A percentile compares a stretch with the other conserved stretches of the same genome.
phyloP scores from a whole-genome alignment of 2,888 invertebrate genomes.

The Cryptocheilus praepositus region DNA sequence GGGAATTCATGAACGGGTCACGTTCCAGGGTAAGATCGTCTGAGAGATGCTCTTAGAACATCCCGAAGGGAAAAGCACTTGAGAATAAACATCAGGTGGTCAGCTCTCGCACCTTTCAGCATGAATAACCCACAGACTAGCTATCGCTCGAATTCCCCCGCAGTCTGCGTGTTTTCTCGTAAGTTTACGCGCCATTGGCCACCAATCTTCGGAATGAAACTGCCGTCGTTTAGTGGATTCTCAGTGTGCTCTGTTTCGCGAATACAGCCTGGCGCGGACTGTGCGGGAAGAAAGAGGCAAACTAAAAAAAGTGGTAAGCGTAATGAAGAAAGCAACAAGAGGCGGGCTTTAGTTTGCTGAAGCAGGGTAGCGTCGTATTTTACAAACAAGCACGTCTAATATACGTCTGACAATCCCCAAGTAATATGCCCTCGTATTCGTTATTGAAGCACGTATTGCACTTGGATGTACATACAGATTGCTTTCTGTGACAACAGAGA shows the following conservation, averaged over 20 bases:
- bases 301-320: background rate
- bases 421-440: no score
- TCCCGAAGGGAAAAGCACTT: conserved; percentile 11
- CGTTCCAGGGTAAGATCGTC: conserved; percentile 8
- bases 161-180: conserved; percentile 54
- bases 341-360: background rate
- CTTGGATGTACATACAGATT: no score
- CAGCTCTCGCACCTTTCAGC: conserved; percentile 49
- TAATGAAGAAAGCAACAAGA: background rate
- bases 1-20: conserved; percentile 8
- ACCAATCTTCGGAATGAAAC: conserved; percentile 67
- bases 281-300: conserved; percentile 4
- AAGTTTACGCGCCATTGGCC: conserved; percentile 68
- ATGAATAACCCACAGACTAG: conserved; percentile 46
- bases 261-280: conserved; percentile 26
- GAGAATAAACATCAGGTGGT: conserved; percentile 56
- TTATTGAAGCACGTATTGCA: no score
- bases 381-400: no score
- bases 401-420: no score
- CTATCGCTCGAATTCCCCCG: conserved; percentile 46
- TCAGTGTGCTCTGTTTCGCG: conserved; percentile 34
- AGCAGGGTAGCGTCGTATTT: no score
- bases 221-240: conserved; percentile 46
- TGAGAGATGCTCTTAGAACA: conserved; percentile 1
- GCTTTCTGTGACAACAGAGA: no score